Evolutionary conservation across 2,888 invertebrate species (phyloP).

Genomic region (Diogma glabrata): DNA sequence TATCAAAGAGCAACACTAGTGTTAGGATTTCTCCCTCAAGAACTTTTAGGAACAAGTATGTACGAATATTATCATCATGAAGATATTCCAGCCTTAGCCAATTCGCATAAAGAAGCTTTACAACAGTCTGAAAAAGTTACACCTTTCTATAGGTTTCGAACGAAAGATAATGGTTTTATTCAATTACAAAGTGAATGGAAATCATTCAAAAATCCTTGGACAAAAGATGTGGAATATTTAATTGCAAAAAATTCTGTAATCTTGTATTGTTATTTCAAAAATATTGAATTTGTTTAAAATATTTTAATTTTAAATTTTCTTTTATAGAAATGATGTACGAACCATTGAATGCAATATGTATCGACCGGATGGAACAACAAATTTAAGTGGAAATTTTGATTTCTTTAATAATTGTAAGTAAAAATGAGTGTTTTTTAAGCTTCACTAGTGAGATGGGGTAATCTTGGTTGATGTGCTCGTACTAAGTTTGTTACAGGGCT

Average conservation of each 20-base stretch:
- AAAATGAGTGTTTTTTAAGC: too few relatives aligned
- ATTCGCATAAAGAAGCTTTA: conserved; percentile 70
- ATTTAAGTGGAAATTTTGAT: conserved; percentile 37
- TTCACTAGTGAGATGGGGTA: too few relatives aligned
- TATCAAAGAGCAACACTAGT: conserved; percentile 68
- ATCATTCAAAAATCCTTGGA: conserved; percentile 89
- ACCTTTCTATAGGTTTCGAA: conserved; percentile 64
- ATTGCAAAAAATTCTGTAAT: conserved; percentile 77
- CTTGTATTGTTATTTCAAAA: conserved; percentile 36
- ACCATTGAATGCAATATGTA: conserved; percentile 37
- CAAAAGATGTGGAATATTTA: conserved; percentile 84
- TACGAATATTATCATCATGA: conserved; percentile 84
- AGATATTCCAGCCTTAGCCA: conserved; percentile 66
- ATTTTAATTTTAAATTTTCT: conserved; percentile 27
- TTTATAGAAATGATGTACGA: conserved; percentile 38
- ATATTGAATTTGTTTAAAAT: too few relatives aligned
- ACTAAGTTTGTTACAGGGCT: too few relatives aligned
- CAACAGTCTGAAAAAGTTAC: conserved; percentile 52
- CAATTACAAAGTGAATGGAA: conserved; percentile 76
- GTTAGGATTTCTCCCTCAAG: conserved; percentile 85
- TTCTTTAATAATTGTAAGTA: conserved; percentile 43
- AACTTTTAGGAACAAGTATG: conserved; percentile 81
- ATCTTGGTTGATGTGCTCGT: too few relatives aligned
- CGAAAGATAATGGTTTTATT: conserved; percentile 59
- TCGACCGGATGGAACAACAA: conserved; percentile 31